These are phyloP conservation scores for Matsumurasca onukii DNA, from an alignment of 1,140 invertebrate species.

Conservation along the genomic window DNA sequence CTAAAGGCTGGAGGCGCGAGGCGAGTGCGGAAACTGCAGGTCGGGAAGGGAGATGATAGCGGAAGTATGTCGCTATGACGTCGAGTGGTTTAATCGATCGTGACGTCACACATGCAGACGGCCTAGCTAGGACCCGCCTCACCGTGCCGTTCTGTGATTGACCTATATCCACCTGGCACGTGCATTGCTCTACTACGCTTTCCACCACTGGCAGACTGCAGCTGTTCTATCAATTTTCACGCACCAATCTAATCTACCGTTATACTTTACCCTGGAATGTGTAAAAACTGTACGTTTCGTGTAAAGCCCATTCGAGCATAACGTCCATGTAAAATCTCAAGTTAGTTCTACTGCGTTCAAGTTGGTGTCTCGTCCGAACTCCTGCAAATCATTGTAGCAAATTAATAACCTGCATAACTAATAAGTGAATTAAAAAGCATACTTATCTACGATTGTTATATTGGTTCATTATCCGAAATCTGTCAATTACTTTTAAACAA, in stretches of 20 bases:
- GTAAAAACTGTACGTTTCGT: background rate
- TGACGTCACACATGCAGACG: slow-evolving; percentile 6
- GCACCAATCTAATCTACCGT: background rate
- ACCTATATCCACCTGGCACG: slow-evolving; percentile 17
- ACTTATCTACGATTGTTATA: too few relatives aligned
- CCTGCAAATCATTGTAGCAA: too few relatives aligned
- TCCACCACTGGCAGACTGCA: too few relatives aligned
- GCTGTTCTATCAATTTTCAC: background rate
- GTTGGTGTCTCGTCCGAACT: too few relatives aligned
- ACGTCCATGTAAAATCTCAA: background rate
- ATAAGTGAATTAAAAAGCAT: too few relatives aligned
- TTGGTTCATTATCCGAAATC: too few relatives aligned
- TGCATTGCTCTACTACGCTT: slow-evolving; percentile 10
- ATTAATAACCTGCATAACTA: too few relatives aligned
- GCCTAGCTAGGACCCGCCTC: background rate
- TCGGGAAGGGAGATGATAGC: background rate
- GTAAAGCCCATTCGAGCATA: background rate
- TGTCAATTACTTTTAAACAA: too few relatives aligned
- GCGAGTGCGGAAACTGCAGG: background rate
- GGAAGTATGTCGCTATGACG: slow-evolving; percentile 21
- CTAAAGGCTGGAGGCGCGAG: background rate
- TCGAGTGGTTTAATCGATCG: background rate
- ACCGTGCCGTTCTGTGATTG: too few relatives aligned
- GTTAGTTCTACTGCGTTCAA: background rate
- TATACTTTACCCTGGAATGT: background rate